Percentiles rank a stretch among this genome's conserved stretches.
phyloP scores from a whole-genome alignment of 2,888 invertebrate genomes.

The Gymnocheta viridis region DNA sequence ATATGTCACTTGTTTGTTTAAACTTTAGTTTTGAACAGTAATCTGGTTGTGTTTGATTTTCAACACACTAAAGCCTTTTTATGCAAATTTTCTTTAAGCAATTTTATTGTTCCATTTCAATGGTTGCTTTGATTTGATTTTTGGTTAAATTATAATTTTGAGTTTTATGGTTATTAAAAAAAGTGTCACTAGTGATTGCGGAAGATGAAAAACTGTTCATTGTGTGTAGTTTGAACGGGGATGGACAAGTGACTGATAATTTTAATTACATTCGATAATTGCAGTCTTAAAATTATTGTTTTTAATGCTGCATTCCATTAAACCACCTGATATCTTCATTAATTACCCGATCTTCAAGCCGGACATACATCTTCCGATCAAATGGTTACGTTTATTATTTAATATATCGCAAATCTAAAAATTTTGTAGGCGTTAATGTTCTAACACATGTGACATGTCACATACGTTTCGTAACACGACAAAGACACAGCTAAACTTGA shows the following conservation, averaged over 20 bases:
- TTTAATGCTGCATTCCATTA: no score
- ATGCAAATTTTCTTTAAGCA: constrained; percentile 35
- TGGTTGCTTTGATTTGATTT: constrained; percentile 24
- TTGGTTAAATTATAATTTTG: constrained; percentile 27
- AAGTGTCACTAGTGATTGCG: constrained; percentile 29
- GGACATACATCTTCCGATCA: no score
- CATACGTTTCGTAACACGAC: constrained; percentile 8
- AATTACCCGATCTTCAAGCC: no score
- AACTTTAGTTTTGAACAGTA: neutral
- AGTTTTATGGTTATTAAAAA: constrained; percentile 30
- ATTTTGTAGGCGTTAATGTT: neutral
- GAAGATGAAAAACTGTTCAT: constrained; percentile 16
- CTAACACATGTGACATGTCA: constrained; percentile 5
- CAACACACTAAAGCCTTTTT: constrained; percentile 53
- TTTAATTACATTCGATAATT: no score
- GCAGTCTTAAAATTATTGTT: no score
- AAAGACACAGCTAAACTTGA: neutral
- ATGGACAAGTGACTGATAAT: neutral
- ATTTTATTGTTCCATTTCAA: constrained; percentile 36
- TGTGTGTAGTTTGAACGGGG: neutral
- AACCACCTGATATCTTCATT: no score
- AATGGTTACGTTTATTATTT: no score
- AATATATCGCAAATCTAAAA: neutral
- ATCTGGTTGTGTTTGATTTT: constrained; percentile 30
- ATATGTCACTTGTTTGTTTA: neutral